A percentile compares a stretch with the other conserved stretches of the same genome.
These are phyloP conservation scores for Thomomys bottae DNA, from an alignment of 2,113 vertebrate genomes.

Conservation along the genomic window DNA sequence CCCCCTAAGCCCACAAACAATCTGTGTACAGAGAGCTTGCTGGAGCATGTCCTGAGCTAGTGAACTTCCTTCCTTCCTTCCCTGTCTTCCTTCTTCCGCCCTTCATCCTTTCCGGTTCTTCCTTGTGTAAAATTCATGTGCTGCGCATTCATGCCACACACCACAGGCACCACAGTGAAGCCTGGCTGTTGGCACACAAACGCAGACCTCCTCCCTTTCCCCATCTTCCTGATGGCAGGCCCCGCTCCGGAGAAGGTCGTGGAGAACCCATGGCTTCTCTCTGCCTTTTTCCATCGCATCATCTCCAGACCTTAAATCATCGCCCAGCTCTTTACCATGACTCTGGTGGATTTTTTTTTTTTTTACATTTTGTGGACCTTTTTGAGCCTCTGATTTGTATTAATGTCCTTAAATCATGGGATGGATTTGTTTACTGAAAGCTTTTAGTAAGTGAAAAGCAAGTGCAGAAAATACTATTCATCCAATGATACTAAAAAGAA, in stretches of 20 bases:
- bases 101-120: neutral
- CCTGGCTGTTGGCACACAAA: no score
- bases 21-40: no score
- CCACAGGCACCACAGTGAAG: neutral
- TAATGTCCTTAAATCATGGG: neutral
- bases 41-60: no score
- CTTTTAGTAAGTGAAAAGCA: constrained; percentile 31
- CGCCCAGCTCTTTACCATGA: neutral
- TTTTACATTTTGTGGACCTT: neutral
- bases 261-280: neutral
- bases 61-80: neutral
- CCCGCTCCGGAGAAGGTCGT: neutral
- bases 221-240: neutral
- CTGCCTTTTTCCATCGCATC: neutral
- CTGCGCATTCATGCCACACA: neutral
- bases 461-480: neutral
- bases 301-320: neutral
- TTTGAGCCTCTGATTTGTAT: neutral
- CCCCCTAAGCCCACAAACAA: no score
- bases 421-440: constrained; percentile 9
- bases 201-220: neutral
- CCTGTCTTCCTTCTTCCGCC: neutral
- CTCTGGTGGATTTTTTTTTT: neutral
- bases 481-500: constrained; percentile 24
- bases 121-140: neutral